Conservation (phyloP, 2,113 vertebrate species). For the Bucco capensis region DNA sequence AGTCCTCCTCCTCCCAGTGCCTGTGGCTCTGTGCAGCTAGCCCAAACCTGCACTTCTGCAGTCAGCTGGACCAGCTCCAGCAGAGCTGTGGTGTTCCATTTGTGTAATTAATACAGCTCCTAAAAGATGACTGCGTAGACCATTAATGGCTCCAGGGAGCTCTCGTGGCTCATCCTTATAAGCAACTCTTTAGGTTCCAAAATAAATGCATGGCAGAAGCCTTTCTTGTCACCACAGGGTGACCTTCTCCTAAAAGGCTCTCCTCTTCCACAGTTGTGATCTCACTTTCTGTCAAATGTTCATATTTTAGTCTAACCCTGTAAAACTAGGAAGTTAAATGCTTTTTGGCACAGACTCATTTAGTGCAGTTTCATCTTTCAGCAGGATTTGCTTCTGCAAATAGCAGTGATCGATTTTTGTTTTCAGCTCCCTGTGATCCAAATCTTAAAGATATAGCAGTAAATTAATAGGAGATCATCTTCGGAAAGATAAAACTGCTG, state of each 20-base stretch:
- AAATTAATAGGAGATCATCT: constrained; percentile 40
- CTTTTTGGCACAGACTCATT: background rate
- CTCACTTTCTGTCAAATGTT: constrained; percentile 27
- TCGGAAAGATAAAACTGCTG: background rate
- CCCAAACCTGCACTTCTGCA: constrained; percentile 11
- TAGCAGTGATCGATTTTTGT: constrained; percentile 26
- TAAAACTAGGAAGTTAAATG: constrained; percentile 23
- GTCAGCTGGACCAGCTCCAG: constrained; percentile 34
- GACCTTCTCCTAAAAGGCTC: constrained; percentile 34
- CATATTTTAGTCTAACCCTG: constrained; percentile 29
- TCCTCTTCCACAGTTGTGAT: background rate
- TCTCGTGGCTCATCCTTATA: background rate
- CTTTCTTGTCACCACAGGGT: background rate
- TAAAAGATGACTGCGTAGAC: constrained; percentile 26
- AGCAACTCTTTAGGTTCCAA: background rate
- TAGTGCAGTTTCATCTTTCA: background rate
- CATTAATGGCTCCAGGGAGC: constrained; percentile 38
- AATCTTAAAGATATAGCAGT: background rate
- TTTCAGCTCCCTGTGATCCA: constrained; percentile 4
- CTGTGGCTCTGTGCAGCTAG: background rate
- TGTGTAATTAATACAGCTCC: constrained; percentile 61
- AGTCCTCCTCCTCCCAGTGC: rapidly evolving
- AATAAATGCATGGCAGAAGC: background rate
- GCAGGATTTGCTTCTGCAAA: constrained; percentile 14
- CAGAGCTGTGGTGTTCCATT: constrained; percentile 44